These are phyloP conservation scores for Lycorma delicatula DNA, from an alignment of 1,140 invertebrate genomes.

Conservation along the genomic window DNA sequence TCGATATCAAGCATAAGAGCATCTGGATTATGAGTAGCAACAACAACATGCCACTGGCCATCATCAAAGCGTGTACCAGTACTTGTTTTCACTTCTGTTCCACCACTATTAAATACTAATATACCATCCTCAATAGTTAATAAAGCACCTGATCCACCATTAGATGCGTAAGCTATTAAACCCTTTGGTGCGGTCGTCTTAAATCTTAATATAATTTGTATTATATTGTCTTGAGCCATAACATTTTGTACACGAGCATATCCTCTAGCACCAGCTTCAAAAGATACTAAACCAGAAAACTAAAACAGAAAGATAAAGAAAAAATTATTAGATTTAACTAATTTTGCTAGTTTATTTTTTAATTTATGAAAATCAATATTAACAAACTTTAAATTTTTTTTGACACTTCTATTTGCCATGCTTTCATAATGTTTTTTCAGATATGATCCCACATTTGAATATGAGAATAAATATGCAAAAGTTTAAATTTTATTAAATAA, in stretches of 20 bases:
- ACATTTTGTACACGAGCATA: constrained; percentile 54
- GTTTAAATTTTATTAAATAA: too few species aligned
- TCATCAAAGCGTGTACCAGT: constrained; percentile 66
- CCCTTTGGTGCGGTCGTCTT: constrained; percentile 69
- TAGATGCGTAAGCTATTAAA: constrained; percentile 64
- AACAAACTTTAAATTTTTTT: background rate
- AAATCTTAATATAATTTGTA: constrained; percentile 82
- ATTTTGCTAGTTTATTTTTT: too few species aligned
- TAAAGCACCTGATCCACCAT: constrained; percentile 51
- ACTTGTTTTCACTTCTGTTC: constrained; percentile 47
- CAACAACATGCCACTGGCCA: constrained; percentile 87
- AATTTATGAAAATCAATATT: too few species aligned
- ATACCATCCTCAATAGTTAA: constrained; percentile 59
- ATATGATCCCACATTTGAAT: too few species aligned
- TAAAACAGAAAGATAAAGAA: constrained; percentile 31
- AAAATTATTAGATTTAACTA: too few species aligned
- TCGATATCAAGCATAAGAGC: constrained; percentile 71
- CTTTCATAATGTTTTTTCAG: background rate
- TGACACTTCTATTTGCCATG: background rate
- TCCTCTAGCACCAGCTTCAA: constrained; percentile 46
- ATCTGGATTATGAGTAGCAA: constrained; percentile 57
- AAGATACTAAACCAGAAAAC: constrained; percentile 51
- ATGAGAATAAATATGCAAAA: too few species aligned
- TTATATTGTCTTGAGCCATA: constrained; percentile 42
- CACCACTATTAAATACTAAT: constrained; percentile 59